Percentiles rank a stretch among this genome's conserved stretches.
These are phyloP conservation scores for Drosophila lacteicornis DNA, from an alignment of 1,140 invertebrate species.

Conservation along the genomic window DNA sequence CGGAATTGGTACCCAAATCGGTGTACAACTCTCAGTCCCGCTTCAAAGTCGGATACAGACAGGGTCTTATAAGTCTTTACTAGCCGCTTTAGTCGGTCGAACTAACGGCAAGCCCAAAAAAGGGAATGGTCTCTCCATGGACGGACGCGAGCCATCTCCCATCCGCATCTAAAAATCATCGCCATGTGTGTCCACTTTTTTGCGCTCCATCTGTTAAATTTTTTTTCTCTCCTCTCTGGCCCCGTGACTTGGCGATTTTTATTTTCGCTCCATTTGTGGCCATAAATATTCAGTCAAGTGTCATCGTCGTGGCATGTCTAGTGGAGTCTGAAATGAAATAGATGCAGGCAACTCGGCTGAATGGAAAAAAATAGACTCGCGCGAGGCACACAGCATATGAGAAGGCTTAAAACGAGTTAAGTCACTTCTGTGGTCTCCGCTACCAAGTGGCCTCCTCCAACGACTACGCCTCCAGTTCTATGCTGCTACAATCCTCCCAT, in stretches of 20 bases:
- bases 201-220: slow-evolving; percentile 25
- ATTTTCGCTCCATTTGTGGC: slow-evolving; percentile 82
- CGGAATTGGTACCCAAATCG: slow-evolving; percentile 1
- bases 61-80: slow-evolving; percentile 13
- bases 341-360: slow-evolving; percentile 49
- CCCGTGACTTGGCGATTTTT: slow-evolving; percentile 81
- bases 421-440: slow-evolving; percentile 77
- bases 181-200: slow-evolving; percentile 68
- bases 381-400: slow-evolving; percentile 40
- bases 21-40: slow-evolving; percentile 2
- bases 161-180: slow-evolving; percentile 48
- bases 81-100: slow-evolving; percentile 50
- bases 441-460: slow-evolving; percentile 69
- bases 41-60: slow-evolving; percentile 24
- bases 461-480: slow-evolving; percentile 20
- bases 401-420: slow-evolving; percentile 80
- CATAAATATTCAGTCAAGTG: slow-evolving; percentile 83
- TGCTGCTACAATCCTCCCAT: slow-evolving; percentile 2
- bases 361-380: slow-evolving; percentile 3
- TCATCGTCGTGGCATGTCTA: slow-evolving; percentile 79
- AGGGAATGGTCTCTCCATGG: slow-evolving; percentile 61
- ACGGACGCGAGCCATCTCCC: slow-evolving; percentile 14
- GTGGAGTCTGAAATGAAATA: slow-evolving; percentile 81
- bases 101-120: slow-evolving; percentile 73
- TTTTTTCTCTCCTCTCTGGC: slow-evolving; percentile 31